Evolutionary conservation across 2,797 vertebrate species (phyloP).

Genomic region (Poeciliopsis paucimaculata): DNA sequence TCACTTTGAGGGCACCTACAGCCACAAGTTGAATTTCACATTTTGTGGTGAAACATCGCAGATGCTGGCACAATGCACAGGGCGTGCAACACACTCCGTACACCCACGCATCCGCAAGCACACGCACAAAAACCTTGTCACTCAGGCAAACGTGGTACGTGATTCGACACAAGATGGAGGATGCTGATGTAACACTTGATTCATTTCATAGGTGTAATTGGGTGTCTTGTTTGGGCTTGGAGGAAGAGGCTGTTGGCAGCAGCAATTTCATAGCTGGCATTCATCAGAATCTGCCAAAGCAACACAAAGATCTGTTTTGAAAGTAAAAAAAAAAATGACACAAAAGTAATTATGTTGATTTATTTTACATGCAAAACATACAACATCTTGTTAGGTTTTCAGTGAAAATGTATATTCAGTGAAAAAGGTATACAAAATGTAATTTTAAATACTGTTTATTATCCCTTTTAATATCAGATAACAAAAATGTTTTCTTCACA

Average conservation of each 20-base stretch:
- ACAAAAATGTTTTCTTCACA: slow-evolving; percentile 37
- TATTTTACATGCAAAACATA: slow-evolving; percentile 60
- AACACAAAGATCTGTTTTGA: slow-evolving; percentile 25
- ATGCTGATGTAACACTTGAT: slow-evolving; percentile 55
- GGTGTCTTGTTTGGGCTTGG: slow-evolving; percentile 46
- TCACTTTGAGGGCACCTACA: slow-evolving; percentile 23
- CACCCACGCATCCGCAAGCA: slow-evolving; percentile 26
- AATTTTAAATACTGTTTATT: slow-evolving; percentile 53
- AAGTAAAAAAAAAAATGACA: not conserved
- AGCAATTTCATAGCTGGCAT: slow-evolving; percentile 49
- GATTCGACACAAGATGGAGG: slow-evolving; percentile 57
- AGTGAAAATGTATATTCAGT: slow-evolving; percentile 26
- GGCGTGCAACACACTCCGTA: slow-evolving; percentile 15
- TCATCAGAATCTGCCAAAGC: slow-evolving; percentile 54
- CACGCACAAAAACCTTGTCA: slow-evolving; percentile 57
- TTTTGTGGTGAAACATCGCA: slow-evolving; percentile 21
- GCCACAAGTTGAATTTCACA: slow-evolving; percentile 1
- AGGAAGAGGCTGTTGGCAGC: slow-evolving; percentile 29
- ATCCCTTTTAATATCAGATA: slow-evolving; percentile 35
- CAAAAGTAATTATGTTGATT: slow-evolving; percentile 28
- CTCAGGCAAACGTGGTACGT: slow-evolving; percentile 44
- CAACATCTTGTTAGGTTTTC: slow-evolving; percentile 15
- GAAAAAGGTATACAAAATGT: slow-evolving; percentile 31
- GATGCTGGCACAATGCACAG: slow-evolving; percentile 2
- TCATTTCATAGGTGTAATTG: slow-evolving; percentile 69